phyloP scores from a whole-genome alignment of 2,888 invertebrate species.

The Clostera curtula region DNA sequence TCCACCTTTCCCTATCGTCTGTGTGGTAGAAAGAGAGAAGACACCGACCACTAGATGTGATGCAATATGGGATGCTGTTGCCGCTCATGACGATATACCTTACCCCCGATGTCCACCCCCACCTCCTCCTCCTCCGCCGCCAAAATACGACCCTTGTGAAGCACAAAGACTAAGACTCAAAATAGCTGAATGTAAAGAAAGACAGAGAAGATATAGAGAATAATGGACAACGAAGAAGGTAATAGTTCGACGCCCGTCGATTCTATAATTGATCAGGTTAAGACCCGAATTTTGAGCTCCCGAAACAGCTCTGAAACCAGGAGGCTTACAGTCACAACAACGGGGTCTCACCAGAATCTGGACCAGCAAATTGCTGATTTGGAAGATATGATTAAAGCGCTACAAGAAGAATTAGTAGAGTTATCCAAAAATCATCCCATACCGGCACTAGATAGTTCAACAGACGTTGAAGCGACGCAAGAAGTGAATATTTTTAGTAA shows the following conservation, averaged over 20 bases:
- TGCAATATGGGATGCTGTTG: conserved; percentile 21
- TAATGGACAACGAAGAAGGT: conserved; percentile 28
- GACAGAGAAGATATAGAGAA: conserved; percentile 38
- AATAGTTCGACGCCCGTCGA: no score
- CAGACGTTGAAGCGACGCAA: neutral
- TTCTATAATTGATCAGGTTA: no score
- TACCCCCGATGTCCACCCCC: conserved; percentile 35
- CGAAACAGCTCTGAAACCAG: conserved; percentile 19
- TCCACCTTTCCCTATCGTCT: conserved; percentile 23
- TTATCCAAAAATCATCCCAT: neutral
- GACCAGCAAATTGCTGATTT: conserved; percentile 42
- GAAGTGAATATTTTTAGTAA: neutral
- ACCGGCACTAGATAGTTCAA: neutral
- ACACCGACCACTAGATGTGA: conserved; percentile 38
- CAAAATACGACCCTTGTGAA: conserved; percentile 37
- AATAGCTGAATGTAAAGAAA: conserved; percentile 32
- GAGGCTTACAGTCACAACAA: conserved; percentile 13
- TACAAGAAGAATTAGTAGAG: neutral
- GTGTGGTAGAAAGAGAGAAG: conserved; percentile 28
- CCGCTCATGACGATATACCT: conserved; percentile 25
- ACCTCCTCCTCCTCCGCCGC: conserved; percentile 33
- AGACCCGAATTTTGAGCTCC: no score
- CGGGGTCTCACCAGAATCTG: conserved; percentile 22
- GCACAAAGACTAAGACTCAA: conserved; percentile 23
- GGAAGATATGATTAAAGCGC: conserved; percentile 31